Evolutionary conservation across 1,140 invertebrate genomes (phyloP), one percentile per base, ranked within the genome.

Genomic region (Ceratitis capitata): DNA sequence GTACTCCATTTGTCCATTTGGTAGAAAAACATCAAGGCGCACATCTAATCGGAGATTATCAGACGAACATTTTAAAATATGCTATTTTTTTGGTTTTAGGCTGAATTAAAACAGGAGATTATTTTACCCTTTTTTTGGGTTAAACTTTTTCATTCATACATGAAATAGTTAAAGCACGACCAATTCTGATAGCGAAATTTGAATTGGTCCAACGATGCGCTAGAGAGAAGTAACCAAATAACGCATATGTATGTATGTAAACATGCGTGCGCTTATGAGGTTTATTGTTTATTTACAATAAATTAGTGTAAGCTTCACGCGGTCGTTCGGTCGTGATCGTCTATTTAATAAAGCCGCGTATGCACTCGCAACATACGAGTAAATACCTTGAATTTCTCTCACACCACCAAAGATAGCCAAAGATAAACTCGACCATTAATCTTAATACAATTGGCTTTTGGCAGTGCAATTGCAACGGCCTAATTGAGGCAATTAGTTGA

Each of bases 391-490:
- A 19, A 78, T 78, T 45, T 78, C 69, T 78, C 69, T 32, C 39
- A 78, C 19, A n/a, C 35, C 19, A 35, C 32, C 14, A 83, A 16
- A 23, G 47, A n/a, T 51, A 53, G 26, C 82, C 12, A 53, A n/a
- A 78, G 49, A 83, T 83, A 83, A 83, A 51, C 82, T 51, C 26
- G 87, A 87, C 88, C 88, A 90, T 90, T 89, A 90, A 90, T 90
- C 88, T 90, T 87, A 90, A 90, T 90, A 88, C 89, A 90, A 90
- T 90, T 90, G 89, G 89, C 89, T 90, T 90, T 90, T 90, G 89
- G 88, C 89, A 90, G 88, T 88, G 87, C 89, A 90, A 90, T 90
- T 90, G 89, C 86, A 78, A 86, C 69, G 45, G 87, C 86, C 88
- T 90, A 90, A 90, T 90, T 90, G 89, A 88, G 89, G 88, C 89